Conservation (phyloP, 1,140 invertebrate species). For the Aradophagus sp. region DNA sequence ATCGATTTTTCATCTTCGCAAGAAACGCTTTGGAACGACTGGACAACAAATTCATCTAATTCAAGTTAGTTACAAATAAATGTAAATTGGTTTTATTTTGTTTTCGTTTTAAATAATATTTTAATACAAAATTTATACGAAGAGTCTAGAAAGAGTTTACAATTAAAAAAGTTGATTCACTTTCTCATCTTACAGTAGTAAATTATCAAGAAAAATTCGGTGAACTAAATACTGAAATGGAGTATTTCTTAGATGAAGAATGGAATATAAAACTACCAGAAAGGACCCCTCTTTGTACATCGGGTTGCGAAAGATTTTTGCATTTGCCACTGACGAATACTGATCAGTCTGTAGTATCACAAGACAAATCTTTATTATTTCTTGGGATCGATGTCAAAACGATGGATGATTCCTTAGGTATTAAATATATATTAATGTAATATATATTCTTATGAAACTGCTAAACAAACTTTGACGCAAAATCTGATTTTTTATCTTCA, state of each 20-base stretch:
- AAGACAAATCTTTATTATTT: slow-evolving; percentile 69
- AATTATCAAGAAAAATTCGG: slow-evolving; percentile 65
- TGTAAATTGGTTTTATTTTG: too few relatives aligned
- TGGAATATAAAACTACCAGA: slow-evolving; percentile 70
- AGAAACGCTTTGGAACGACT: slow-evolving; percentile 68
- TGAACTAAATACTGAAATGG: slow-evolving; percentile 68
- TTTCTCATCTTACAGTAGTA: slow-evolving; percentile 12
- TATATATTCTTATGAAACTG: too few relatives aligned
- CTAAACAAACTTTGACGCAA: too few relatives aligned
- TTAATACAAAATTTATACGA: neutral
- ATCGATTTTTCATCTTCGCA: slow-evolving; percentile 66
- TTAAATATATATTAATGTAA: too few relatives aligned
- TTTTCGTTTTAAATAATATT: neutral
- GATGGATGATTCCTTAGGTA: slow-evolving; percentile 60
- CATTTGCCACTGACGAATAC: slow-evolving; percentile 66
- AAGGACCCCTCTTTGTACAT: slow-evolving; percentile 72
- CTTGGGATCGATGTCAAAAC: slow-evolving; percentile 72
- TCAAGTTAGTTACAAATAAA: slow-evolving; percentile 24
- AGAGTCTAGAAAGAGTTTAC: too few relatives aligned
- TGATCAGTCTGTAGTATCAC: slow-evolving; percentile 56
- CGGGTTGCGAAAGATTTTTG: slow-evolving; percentile 73
- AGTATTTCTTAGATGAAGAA: slow-evolving; percentile 70
- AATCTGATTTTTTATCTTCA: too few relatives aligned
- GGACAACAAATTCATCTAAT: slow-evolving; percentile 58
- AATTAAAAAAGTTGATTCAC: too few relatives aligned